Conservation (phyloP, 2,797 vertebrate genomes). For the Euthynnus affinis region DNA sequence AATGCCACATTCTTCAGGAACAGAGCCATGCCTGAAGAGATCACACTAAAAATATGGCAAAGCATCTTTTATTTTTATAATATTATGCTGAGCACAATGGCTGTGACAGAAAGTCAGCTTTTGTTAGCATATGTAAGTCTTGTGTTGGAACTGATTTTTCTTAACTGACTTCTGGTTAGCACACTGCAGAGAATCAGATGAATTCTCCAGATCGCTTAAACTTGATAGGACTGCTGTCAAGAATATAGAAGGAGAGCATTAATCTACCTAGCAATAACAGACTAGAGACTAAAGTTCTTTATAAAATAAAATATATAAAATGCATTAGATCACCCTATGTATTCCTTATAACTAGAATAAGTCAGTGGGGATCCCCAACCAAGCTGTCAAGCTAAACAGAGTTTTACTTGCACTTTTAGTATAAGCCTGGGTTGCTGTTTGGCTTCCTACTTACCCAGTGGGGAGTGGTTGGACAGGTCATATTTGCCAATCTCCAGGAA, state of each 20-base stretch:
- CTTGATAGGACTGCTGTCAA: background rate
- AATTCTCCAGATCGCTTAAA: background rate
- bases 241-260: background rate
- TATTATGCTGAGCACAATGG: background rate
- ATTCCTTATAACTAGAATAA: background rate
- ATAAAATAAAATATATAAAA: background rate
- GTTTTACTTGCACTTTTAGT: background rate
- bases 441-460: slow-evolving; percentile 89
- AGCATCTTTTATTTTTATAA: background rate
- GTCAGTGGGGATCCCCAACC: background rate
- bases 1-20: slow-evolving; percentile 98
- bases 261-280: too few relatives aligned
- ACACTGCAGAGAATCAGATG: background rate
- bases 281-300: background rate
- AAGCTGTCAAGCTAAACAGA: background rate
- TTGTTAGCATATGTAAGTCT: too few relatives aligned
- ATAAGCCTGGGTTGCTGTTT: background rate
- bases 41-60: background rate
- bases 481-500: slow-evolving; percentile 99
- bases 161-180: too few relatives aligned
- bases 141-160: background rate
- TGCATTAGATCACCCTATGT: background rate
- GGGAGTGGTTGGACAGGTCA: slow-evolving; percentile 95
- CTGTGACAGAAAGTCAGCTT: too few relatives aligned
- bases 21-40: slow-evolving; percentile 92